phyloP scores from a whole-genome alignment of 2,888 invertebrate genomes.

The Hemistola chrysoprasaria region DNA sequence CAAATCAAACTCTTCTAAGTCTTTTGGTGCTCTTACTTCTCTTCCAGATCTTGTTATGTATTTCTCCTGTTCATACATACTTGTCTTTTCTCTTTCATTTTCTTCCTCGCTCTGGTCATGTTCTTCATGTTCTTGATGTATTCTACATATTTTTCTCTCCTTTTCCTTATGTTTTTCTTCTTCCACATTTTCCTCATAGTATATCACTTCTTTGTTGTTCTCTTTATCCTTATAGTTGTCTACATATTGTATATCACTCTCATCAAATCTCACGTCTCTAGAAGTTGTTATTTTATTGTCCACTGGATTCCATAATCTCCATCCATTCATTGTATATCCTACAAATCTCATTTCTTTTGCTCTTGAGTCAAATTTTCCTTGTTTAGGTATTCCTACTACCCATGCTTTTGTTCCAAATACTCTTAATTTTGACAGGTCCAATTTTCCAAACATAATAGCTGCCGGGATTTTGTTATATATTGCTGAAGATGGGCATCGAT shows the following conservation, averaged over 20 bases:
- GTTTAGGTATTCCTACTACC: too few relatives aligned
- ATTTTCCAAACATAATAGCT: too few relatives aligned
- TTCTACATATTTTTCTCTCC: not conserved
- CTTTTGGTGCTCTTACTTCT: too few relatives aligned
- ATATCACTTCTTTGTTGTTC: too few relatives aligned
- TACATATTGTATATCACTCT: slow-evolving; percentile 1
- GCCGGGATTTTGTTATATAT: slow-evolving; percentile 7
- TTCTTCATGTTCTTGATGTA: not conserved
- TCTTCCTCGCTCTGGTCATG: too few relatives aligned
- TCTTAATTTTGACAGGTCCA: too few relatives aligned
- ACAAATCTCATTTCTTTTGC: slow-evolving; percentile 15
- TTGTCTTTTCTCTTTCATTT: too few relatives aligned
- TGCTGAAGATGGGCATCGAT: slow-evolving; percentile 22
- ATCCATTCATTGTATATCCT: slow-evolving; percentile 1
- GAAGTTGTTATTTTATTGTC: slow-evolving; percentile 7
- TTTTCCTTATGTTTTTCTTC: not conserved
- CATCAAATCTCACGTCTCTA: slow-evolving; percentile 18
- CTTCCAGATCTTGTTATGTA: too few relatives aligned
- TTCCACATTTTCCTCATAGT: not conserved
- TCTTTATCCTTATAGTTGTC: not conserved
- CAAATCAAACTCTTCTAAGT: not conserved
- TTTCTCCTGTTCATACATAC: too few relatives aligned
- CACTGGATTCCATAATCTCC: slow-evolving; percentile 5
- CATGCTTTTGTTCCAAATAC: slow-evolving; percentile 10
- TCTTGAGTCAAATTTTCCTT: too few relatives aligned